Conservation (phyloP, 1,140 invertebrate species). For the Ylistrum balloti region DNA sequence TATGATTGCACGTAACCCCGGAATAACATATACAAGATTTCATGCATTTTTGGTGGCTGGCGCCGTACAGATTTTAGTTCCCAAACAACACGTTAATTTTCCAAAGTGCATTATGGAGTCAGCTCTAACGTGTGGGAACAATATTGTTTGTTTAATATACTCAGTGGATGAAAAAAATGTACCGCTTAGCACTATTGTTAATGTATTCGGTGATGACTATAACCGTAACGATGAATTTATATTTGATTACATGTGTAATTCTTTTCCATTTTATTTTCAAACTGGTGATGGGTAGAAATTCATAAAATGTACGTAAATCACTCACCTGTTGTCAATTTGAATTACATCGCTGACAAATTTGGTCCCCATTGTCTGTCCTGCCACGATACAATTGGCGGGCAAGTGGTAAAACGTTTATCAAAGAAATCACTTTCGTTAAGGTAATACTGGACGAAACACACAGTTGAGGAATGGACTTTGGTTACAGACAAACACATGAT, state of each 20-base stretch:
- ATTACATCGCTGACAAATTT: background rate
- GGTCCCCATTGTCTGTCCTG: background rate
- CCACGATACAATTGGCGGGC: constrained; percentile 32
- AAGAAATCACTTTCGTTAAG: constrained; percentile 45
- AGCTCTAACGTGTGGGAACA: constrained; percentile 52
- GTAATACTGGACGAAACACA: constrained; percentile 44
- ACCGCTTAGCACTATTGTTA: constrained; percentile 45
- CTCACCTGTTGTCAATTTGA: background rate
- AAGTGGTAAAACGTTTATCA: constrained; percentile 45
- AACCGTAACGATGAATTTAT: constrained; percentile 52
- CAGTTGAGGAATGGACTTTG: background rate
- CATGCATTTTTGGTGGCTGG: no score
- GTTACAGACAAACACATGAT: constrained; percentile 21
- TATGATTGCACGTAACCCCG: no score
- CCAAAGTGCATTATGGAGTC: no score
- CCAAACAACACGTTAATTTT: no score
- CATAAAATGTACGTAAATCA: background rate
- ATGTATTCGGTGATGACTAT: constrained; percentile 35
- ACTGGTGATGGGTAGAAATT: background rate
- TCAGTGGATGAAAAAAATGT: constrained; percentile 41
- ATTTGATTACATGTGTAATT: constrained; percentile 44
- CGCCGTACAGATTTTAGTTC: no score
- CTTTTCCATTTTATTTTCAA: constrained; percentile 49
- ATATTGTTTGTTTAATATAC: constrained; percentile 56
- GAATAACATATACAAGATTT: no score